Evolutionary conservation across 2,113 vertebrate species (phyloP), one percentile per base, ranked within the genome.

Genomic region (Pandion haliaetus): DNA sequence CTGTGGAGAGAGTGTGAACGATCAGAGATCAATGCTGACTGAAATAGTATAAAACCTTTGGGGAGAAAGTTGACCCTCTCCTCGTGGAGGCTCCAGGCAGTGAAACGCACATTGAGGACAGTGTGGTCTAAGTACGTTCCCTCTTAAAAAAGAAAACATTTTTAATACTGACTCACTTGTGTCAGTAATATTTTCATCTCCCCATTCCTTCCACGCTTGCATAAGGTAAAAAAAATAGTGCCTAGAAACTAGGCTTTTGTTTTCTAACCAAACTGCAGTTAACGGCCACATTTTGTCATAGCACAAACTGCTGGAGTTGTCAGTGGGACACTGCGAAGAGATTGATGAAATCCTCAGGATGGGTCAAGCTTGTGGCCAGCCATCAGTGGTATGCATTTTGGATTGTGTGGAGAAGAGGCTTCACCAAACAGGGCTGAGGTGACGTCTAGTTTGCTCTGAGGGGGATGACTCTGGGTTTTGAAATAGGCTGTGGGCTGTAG

Each of bases 91-190:
- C 80, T 91, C 44, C 24, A 59, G 54, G 93, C 62, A 65, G 50
- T 65, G 54, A 89, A 91, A 74, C 5, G 23, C 66, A 36, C 15
- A 36, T 55, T 61, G 71, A 86, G 57, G 83, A 72, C 66, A 40
- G 14, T 81, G 79, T 89, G 58, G 72, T 88, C 67, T 88, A 65
- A 79, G 52, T 59, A 79, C 52, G 47, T 88, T 95, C 72, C 88
- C 90, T 86, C 69, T 91, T 82, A 59, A 69, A 86, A 93, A 81
- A 67, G n/a, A 96, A 91, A 95, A 91, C 59, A 93, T 95, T 94
- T 90, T 85, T 92, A 90, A 86, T 95, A 95, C 84, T 95, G 92
- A 93, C 85, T 96, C 83, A 82, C 59, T 95, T 65, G 21, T 95
- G 89, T 90, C 92, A 55, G 79, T 55, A 92, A 85, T 93, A 78